Evolutionary conservation across 2,888 invertebrate species (phyloP), one percentile per base, ranked within the genome.

Genomic region (Ferrisia virgata): DNA sequence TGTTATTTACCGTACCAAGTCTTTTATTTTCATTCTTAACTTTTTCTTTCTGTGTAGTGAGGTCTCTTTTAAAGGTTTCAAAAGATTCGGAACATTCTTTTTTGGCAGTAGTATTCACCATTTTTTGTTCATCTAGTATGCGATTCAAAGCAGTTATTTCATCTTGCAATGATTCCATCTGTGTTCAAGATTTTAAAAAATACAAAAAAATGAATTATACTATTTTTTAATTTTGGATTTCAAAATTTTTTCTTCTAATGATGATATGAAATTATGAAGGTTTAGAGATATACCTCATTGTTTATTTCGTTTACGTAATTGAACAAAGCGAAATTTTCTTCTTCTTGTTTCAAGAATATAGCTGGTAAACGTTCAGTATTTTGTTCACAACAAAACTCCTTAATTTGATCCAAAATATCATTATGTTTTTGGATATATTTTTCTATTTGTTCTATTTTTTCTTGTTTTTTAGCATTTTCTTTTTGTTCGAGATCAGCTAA

Each of bases 251-350:
- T n/a, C n/a, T n/a, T n/a, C n/a, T n/a, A n/a, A n/a, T n/a, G n/a
- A n/a, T n/a, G n/a, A n/a, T n/a, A n/a, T n/a, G n/a, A n/a, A n/a
- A n/a, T n/a, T n/a, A n/a, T n/a, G 40, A 40, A 40, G 40, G 13
- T 40, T 40, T 40, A 40, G 40, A 6, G 13, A 47, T 8, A 33
- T 78, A 87, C 88, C 87, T 96, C 95, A 64, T 92, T 93, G 88
- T 96, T 96, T 85, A 97, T 91, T 88, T 96, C 95, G 88, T 96
- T 96, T 53, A 97, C 94, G 88, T 95, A 96, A 89, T 94, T 95
- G 88, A 97, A 97, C 0, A 96, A 91, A 0, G 96, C 95, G 88
- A 96, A 97, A 90, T 97, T 97, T 88, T 95, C 95, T 87, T 95
- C 95, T 88, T 97, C 97, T 85, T 94, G 93, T 40, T 94, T 92